These are phyloP conservation scores for Malurus leucopterus DNA, from an alignment of 2,797 vertebrate species.

Conservation along the genomic window DNA sequence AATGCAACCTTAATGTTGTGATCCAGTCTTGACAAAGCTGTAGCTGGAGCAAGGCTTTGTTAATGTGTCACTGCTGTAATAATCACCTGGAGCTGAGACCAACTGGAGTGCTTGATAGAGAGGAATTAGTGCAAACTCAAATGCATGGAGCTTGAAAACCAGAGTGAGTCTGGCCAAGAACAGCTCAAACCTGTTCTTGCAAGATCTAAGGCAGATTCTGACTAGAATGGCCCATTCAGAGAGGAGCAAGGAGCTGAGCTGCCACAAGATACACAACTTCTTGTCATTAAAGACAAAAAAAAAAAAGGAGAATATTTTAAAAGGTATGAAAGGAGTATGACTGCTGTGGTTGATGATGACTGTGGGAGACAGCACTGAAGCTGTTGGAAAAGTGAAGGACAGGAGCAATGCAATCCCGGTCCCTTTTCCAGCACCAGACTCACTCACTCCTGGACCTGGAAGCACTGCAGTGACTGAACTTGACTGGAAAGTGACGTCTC, in stretches of 20 bases:
- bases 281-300: neutral
- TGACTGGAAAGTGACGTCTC: neutral
- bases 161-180: neutral
- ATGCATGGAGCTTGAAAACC: neutral
- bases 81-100: neutral
- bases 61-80: neutral
- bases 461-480: neutral
- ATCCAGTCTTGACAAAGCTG: neutral
- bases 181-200: neutral
- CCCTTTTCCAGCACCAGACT: neutral
- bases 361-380: neutral
- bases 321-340: neutral
- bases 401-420: neutral
- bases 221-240: neutral
- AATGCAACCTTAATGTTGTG: neutral
- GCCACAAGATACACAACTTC: neutral
- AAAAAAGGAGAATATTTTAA: neutral
- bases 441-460: rapidly evolving
- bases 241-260: neutral
- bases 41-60: neutral
- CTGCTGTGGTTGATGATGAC: neutral
- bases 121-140: neutral
- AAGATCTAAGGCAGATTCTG: neutral
- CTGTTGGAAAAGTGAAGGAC: neutral
- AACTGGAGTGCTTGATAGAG: neutral